Percentiles rank a stretch among this genome's conserved stretches.
phyloP scores from a whole-genome alignment of 2,113 vertebrate species.

The Albula goreensis region DNA sequence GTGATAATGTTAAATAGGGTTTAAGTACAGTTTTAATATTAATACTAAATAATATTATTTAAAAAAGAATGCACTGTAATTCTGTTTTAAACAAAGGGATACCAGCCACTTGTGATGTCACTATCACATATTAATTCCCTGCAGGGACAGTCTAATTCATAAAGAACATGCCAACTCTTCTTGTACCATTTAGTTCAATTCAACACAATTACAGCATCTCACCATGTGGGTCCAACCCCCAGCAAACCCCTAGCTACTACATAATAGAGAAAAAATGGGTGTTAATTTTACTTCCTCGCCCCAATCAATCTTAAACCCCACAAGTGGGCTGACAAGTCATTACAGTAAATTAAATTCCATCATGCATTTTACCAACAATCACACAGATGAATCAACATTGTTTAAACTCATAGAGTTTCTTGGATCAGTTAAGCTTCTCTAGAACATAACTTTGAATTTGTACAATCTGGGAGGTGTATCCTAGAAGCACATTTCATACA shows the following conservation, averaged over 20 bases:
- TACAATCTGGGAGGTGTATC: not conserved
- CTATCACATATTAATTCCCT: not conserved
- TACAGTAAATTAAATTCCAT: too few species aligned
- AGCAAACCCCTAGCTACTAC: too few species aligned
- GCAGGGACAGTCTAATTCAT: not conserved
- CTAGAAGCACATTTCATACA: not conserved
- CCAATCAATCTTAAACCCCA: constrained; percentile 20
- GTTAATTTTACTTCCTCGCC: not conserved
- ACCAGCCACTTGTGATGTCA: not conserved
- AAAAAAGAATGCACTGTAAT: too few species aligned
- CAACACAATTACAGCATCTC: not conserved
- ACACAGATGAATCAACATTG: too few species aligned
- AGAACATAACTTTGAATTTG: not conserved
- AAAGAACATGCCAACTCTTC: not conserved
- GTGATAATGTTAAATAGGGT: not conserved
- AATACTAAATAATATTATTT: too few species aligned
- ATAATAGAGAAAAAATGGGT: not conserved
- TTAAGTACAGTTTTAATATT: not conserved
- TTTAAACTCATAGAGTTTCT: not conserved
- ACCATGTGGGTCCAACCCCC: too few species aligned
- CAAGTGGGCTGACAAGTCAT: not conserved
- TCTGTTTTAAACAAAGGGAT: too few species aligned
- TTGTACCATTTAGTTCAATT: not conserved
- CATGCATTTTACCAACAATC: too few species aligned
- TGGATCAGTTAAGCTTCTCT: not conserved